A percentile compares a stretch with the other conserved stretches of the same genome.
phyloP scores from a whole-genome alignment of 2,888 invertebrate genomes.

The Perdita meconis region DNA sequence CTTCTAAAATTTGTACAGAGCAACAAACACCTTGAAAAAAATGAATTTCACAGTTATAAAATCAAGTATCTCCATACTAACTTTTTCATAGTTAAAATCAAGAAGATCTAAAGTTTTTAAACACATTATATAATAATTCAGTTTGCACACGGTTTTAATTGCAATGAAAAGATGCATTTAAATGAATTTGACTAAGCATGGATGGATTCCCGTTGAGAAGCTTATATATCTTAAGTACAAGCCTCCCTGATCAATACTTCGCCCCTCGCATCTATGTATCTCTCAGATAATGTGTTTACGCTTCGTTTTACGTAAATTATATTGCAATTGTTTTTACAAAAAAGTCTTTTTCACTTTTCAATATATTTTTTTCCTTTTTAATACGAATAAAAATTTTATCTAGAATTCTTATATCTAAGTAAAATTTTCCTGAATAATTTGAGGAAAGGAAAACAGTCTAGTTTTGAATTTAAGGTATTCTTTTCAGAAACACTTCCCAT shows the following conservation, averaged over 20 bases:
- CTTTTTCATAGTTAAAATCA: neutral
- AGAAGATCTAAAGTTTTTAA: neutral
- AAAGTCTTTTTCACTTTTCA: neutral
- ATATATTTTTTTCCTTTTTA: neutral
- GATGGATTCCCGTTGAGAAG: constrained; percentile 21
- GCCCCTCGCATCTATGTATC: constrained; percentile 28
- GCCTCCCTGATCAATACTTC: constrained; percentile 46
- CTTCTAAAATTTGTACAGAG: too few species aligned
- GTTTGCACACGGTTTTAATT: neutral
- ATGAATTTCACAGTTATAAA: too few species aligned
- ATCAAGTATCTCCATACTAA: too few species aligned
- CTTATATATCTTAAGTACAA: constrained; percentile 29
- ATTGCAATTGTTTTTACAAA: neutral
- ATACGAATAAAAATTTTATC: neutral
- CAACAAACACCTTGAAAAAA: too few species aligned
- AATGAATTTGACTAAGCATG: constrained; percentile 25
- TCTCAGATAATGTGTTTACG: constrained; percentile 24
- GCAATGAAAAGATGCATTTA: neutral
- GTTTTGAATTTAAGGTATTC: neutral
- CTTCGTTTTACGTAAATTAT: neutral
- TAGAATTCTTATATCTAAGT: neutral
- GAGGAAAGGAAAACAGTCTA: neutral
- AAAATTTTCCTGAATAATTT: neutral
- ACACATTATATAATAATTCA: neutral
- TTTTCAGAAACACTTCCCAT: constrained; percentile 8